These are phyloP conservation scores for Lepidurus arcticus DNA, from an alignment of 1,140 invertebrate genomes.

Conservation along the genomic window DNA sequence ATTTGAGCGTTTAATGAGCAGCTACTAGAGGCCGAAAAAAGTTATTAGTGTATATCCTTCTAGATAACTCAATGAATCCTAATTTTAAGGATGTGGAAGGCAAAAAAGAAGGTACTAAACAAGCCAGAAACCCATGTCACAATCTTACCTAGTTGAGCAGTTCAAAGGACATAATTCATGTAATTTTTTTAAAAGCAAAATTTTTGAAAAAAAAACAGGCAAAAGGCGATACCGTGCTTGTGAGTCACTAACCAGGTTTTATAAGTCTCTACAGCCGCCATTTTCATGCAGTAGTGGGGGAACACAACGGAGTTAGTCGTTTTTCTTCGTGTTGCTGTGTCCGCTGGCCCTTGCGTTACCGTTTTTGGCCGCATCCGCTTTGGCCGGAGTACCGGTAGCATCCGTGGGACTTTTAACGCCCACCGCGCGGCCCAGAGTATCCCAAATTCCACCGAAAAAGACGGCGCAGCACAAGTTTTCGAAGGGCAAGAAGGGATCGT, in stretches of 20 bases:
- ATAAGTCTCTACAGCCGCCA: neutral
- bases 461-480: slow-evolving; percentile 96
- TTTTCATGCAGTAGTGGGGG: neutral
- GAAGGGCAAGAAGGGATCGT: slow-evolving; percentile 97
- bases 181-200: too few relatives aligned
- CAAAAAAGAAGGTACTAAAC: neutral
- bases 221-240: neutral
- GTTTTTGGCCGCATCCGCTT: slow-evolving; percentile 66
- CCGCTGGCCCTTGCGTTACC: slow-evolving; percentile 43
- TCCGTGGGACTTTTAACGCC: slow-evolving; percentile 44
- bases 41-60: neutral
- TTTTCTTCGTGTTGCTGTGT: neutral
- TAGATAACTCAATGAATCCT: neutral
- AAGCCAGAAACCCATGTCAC: too few relatives aligned
- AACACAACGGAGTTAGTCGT: neutral
- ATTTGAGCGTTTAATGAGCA: slow-evolving; percentile 7
- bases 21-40: neutral
- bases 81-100: neutral
- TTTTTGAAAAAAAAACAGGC: too few relatives aligned
- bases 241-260: neutral
- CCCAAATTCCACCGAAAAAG: slow-evolving; percentile 97
- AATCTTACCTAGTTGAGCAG: too few relatives aligned
- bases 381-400: slow-evolving; percentile 22
- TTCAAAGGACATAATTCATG: too few relatives aligned
- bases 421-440: slow-evolving; percentile 79